phyloP scores from a whole-genome alignment of 2,888 invertebrate species.

The Zygothrica quintamaculata region DNA sequence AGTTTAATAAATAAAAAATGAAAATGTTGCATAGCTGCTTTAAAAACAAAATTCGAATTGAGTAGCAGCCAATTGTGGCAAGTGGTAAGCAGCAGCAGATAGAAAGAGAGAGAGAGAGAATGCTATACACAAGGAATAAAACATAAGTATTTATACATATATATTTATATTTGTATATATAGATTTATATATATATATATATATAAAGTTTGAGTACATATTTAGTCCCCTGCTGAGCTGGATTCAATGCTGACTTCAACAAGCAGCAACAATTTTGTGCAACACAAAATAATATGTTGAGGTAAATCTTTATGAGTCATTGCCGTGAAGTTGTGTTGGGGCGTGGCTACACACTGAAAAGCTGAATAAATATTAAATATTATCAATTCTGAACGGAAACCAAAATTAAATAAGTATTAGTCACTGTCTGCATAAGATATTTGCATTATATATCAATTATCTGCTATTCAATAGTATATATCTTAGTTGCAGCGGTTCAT shows the following conservation, averaged over 20 bases:
- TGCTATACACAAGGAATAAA: no score
- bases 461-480: no score
- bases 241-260: conserved; percentile 49
- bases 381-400: conserved; percentile 27
- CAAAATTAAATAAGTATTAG: conserved; percentile 50
- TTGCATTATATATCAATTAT: no score
- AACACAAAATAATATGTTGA: conserved; percentile 28
- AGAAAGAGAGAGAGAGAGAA: conserved; percentile 8
- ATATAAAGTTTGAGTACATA: not conserved
- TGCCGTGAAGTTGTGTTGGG: not conserved
- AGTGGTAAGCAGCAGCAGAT: conserved; percentile 4
- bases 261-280: conserved; percentile 47
- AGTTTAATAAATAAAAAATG: conserved; percentile 31
- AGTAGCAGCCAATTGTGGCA: not conserved
- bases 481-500: no score
- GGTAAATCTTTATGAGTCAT: conserved; percentile 43
- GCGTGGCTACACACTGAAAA: conserved; percentile 20
- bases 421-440: no score
- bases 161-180: conserved; percentile 3
- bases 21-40: conserved; percentile 27
- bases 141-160: not conserved
- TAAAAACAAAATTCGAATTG: conserved; percentile 1
- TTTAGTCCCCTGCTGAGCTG: conserved; percentile 6
- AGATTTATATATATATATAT: not conserved
- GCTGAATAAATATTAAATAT: conserved; percentile 43